phyloP scores from a whole-genome alignment of 2,797 vertebrate species.

The Poeciliopsis gracilis region DNA sequence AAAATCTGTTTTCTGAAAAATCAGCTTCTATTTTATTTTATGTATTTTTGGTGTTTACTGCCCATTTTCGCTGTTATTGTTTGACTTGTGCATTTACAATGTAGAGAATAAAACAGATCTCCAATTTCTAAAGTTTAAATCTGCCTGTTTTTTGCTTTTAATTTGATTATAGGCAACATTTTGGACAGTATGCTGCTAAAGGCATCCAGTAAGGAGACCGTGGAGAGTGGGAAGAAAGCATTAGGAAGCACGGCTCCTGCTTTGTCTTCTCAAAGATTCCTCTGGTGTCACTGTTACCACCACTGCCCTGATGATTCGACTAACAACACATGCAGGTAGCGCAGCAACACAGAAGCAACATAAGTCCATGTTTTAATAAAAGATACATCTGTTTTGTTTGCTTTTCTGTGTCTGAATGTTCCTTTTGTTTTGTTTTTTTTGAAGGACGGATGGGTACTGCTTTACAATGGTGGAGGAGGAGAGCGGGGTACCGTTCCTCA shows the following conservation, averaged over 20 bases:
- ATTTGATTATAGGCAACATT: constrained; percentile 77
- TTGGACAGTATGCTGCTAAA: constrained; percentile 88
- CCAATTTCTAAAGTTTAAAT: constrained; percentile 13
- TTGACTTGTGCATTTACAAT: neutral
- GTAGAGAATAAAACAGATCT: neutral
- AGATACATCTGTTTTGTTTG: neutral
- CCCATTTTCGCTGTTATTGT: neutral
- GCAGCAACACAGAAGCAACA: constrained; percentile 15
- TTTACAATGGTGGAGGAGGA: constrained; percentile 97
- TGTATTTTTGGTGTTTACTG: neutral
- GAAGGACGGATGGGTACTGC: constrained; percentile 94
- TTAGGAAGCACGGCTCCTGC: constrained; percentile 83
- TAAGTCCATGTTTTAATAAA: no score
- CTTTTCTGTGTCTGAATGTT: constrained; percentile 3
- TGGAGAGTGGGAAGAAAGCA: constrained; percentile 83
- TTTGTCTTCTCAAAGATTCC: constrained; percentile 82
- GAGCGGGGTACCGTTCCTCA: constrained; percentile 86
- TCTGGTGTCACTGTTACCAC: constrained; percentile 93
- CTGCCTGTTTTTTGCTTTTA: constrained; percentile 24
- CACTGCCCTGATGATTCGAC: constrained; percentile 92
- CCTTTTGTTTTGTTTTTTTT: neutral
- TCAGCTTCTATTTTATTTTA: neutral
- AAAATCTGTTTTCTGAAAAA: neutral
- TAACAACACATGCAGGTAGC: constrained; percentile 95
- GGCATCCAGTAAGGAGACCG: constrained; percentile 86